Evolutionary conservation across 1,140 invertebrate genomes (phyloP).

Genomic region (Eufriesea mexicana): DNA sequence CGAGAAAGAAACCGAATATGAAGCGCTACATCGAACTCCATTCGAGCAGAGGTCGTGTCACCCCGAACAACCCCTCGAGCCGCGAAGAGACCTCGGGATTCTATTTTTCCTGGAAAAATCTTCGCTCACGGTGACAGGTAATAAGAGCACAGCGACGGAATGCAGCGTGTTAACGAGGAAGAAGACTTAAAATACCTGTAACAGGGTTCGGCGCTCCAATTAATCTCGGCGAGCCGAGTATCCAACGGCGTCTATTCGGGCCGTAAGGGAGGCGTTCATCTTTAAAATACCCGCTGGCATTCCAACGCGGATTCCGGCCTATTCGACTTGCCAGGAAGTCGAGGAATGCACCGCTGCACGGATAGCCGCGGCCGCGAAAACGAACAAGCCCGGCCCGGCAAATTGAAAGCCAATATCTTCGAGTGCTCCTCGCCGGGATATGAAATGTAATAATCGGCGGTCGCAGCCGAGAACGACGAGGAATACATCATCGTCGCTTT

Average conservation of each 20-base stretch:
- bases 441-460: conserved; percentile 54
- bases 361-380: background rate
- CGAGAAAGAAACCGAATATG: too few species aligned
- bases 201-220: background rate
- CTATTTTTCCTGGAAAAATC: background rate
- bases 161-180: conserved; percentile 12
- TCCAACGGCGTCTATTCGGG: conserved; percentile 3
- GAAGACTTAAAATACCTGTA: conserved; percentile 11
- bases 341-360: conserved; percentile 22
- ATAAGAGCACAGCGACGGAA: background rate
- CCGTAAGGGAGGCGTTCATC: background rate
- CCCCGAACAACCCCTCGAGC: background rate
- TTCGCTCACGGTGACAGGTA: background rate
- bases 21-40: too few species aligned
- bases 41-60: background rate
- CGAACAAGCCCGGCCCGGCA: conserved; percentile 6
- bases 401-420: conserved; percentile 54
- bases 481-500: conserved; percentile 53
- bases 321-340: conserved; percentile 24
- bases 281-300: conserved; percentile 29
- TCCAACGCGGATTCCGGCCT: conserved; percentile 27
- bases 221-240: conserved; percentile 25
- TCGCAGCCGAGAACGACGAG: conserved; percentile 3
- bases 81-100: too few species aligned
- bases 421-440: conserved; percentile 11